A percentile compares a stretch with the other conserved stretches of the same genome.
These are phyloP conservation scores for Lepilemur ruficaudatus DNA, from an alignment of 2,797 vertebrate genomes.

Conservation along the genomic window DNA sequence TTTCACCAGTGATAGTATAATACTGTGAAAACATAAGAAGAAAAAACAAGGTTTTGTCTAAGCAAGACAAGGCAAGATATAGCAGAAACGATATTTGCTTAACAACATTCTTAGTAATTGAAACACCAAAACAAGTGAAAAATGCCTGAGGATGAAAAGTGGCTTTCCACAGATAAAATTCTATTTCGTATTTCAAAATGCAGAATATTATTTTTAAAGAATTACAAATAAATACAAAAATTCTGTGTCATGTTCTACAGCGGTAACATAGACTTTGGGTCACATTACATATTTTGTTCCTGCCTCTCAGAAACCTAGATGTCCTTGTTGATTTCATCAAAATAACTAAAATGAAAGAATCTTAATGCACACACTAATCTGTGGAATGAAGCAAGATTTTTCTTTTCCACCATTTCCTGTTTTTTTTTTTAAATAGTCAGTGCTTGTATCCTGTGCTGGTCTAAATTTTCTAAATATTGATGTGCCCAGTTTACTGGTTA, in stretches of 20 bases:
- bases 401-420: neutral
- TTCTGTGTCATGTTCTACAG: neutral
- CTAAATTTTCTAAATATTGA: neutral
- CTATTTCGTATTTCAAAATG: conserved; percentile 5
- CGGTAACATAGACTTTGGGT: neutral
- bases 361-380: neutral
- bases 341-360: neutral
- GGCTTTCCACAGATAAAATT: neutral
- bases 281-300: neutral
- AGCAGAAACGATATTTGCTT: conserved; percentile 9
- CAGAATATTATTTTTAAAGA: conserved; percentile 16
- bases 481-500: neutral
- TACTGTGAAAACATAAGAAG: neutral
- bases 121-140: conserved; percentile 30
- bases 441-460: neutral
- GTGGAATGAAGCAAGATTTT: neutral
- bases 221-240: neutral
- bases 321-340: neutral
- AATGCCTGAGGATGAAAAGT: neutral
- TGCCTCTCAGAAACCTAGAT: neutral
- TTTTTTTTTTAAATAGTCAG: neutral
- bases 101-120: conserved; percentile 16
- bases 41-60: neutral
- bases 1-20: conserved; percentile 20
- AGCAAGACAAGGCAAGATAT: conserved; percentile 40